A percentile compares a stretch with the other conserved stretches of the same genome.
phyloP scores from a whole-genome alignment of 2,113 vertebrate species.

The Rhynchomys soricoides region DNA sequence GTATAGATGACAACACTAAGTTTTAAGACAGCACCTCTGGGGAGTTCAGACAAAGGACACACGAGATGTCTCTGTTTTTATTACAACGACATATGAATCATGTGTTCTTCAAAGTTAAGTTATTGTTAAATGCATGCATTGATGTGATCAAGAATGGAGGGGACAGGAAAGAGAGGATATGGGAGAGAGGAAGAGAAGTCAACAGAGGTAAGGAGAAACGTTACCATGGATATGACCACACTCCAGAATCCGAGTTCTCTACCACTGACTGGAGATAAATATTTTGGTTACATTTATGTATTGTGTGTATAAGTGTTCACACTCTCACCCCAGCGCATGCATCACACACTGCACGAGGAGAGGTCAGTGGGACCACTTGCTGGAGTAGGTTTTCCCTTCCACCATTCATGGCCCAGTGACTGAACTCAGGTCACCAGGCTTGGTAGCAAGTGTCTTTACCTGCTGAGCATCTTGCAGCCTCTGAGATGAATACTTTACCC shows the following conservation, averaged over 20 bases:
- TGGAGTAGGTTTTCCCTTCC: too few species aligned
- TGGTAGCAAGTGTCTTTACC: not conserved
- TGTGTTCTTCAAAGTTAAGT: not conserved
- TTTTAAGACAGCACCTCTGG: not conserved
- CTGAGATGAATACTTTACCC: not conserved
- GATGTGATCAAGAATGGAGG: constrained; percentile 31
- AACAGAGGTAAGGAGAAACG: not conserved
- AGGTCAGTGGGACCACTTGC: not conserved
- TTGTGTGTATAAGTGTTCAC: not conserved
- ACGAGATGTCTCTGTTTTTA: not conserved
- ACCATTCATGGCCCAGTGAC: not conserved
- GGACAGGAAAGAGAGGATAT: not conserved
- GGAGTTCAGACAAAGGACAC: not conserved
- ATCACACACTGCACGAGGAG: not conserved
- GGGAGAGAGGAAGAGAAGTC: not conserved
- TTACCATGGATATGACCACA: not conserved
- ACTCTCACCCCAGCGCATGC: not conserved
- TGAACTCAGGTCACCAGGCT: not conserved
- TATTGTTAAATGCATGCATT: not conserved
- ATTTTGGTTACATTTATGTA: not conserved
- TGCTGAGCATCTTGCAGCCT: not conserved
- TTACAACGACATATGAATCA: not conserved
- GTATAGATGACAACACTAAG: not conserved
- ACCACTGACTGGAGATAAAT: constrained; percentile 49
- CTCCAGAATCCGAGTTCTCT: constrained; percentile 78